Base-by-base conservation (phyloP, 2,797 vertebrate species). In the Urocyon cinereoargenteus region DNA sequence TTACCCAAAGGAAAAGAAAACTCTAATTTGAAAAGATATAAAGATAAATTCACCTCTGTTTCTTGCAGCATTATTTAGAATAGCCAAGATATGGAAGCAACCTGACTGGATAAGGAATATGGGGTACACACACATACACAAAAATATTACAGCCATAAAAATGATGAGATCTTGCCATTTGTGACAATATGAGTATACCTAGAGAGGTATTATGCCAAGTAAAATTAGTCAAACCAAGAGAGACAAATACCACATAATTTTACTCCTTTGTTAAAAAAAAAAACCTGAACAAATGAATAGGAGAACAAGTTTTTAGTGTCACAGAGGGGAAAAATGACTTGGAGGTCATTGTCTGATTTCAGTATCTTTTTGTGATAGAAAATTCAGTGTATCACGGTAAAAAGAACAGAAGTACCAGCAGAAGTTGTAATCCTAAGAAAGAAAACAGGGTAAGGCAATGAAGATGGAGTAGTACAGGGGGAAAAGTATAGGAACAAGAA, bases 351-450 rank as follows among this genome's bases (percentile, higher is more conserved):
- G 14, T 90, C 57, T 66, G 31, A 77, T 77, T 70, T 96, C 51
- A 87, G 18, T 92, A 40, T 89, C 14, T 73, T 59, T 73, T 89
- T 90, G 11, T 86, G 31, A 15, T 73, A 21, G 19, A 66, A 36
- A 28, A 26, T 93, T 96, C 51, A 72, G 14, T 83, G 53, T 21
- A 61, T 84, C 68, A 94, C 3, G 59, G n/a, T 59, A 89, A 86
- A 79, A 90, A 90, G 94, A 68, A 53, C 45, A 62, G 16, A 93
- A 83, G 34, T 61, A 66, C 36, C 86, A 86, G 77, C 45, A 91
- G 34, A 90, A 96, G 73, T 73, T 86, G 34, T 94, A 95, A 92
- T 61, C 75, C 26, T 68, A 75, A 61, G 45, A 66, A 92, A 75
- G 45, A 86, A 84, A 51, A 68, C 10, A 82, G 24, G 62, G 26